These are phyloP conservation scores for Laothoe populi DNA, from an alignment of 2,888 invertebrate species.

Conservation along the genomic window DNA sequence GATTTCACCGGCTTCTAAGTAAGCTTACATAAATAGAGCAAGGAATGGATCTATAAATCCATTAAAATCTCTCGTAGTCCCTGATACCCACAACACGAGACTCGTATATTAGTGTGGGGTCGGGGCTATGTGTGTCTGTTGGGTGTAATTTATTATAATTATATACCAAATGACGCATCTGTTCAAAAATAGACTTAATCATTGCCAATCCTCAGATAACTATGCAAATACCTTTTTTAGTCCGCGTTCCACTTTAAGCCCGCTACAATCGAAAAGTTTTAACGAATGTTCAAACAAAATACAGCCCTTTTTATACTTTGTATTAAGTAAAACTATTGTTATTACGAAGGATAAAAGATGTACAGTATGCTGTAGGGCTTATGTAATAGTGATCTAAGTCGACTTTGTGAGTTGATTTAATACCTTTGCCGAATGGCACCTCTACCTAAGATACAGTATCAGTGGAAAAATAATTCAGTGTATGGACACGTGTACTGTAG, in stretches of 20 bases:
- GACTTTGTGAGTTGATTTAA: background rate
- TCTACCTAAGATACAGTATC: too few relatives aligned
- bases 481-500: too few relatives aligned
- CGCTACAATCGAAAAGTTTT: constrained; percentile 28
- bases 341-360: background rate
- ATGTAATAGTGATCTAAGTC: background rate
- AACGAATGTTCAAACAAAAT: background rate
- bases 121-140: too few relatives aligned
- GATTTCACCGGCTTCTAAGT: too few relatives aligned
- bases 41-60: too few relatives aligned
- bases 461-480: too few relatives aligned
- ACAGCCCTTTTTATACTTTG: constrained; percentile 7
- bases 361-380: background rate
- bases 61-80: too few relatives aligned
- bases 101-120: too few relatives aligned
- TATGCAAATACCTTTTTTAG: constrained; percentile 31
- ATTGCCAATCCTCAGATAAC: constrained; percentile 30
- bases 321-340: constrained; percentile 1
- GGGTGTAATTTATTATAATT: too few relatives aligned
- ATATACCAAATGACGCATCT: background rate
- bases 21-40: too few relatives aligned
- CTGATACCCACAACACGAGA: too few relatives aligned
- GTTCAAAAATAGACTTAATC: background rate
- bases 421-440: too few relatives aligned
- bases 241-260: constrained; percentile 30